Evolutionary conservation across 2,113 vertebrate species (phyloP).

Genomic region (Hemibagrus wyckioides): DNA sequence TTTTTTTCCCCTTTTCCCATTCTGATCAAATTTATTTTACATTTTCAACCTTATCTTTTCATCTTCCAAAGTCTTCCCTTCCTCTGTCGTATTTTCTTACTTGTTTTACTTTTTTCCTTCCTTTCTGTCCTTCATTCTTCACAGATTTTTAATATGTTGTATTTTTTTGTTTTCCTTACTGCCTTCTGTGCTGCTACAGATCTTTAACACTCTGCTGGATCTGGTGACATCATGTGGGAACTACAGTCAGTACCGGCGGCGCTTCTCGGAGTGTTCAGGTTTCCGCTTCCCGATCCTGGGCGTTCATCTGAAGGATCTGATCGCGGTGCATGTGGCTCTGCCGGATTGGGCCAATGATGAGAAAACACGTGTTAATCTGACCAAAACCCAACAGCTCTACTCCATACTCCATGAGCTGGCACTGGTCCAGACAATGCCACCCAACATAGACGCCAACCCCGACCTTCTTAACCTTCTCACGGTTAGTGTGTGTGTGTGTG

Average conservation of each 20-base stretch:
- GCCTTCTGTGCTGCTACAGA: constrained; percentile 53
- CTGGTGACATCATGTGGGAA: constrained; percentile 86
- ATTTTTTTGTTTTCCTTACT: neutral
- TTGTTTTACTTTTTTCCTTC: neutral
- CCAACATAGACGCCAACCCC: constrained; percentile 78
- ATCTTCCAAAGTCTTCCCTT: neutral
- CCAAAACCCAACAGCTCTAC: constrained; percentile 87
- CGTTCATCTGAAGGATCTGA: constrained; percentile 88
- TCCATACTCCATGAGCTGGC: constrained; percentile 84
- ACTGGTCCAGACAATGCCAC: constrained; percentile 78
- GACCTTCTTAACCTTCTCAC: constrained; percentile 88
- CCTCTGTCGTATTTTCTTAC: neutral
- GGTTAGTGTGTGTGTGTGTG: constrained; percentile 68
- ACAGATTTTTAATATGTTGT: neutral
- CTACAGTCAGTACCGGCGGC: constrained; percentile 86
- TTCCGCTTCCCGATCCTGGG: constrained; percentile 89
- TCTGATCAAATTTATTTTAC: neutral
- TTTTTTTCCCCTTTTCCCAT: neutral
- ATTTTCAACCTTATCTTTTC: neutral
- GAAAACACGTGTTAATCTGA: constrained; percentile 79
- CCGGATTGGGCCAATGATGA: constrained; percentile 83
- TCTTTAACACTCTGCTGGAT: constrained; percentile 78
- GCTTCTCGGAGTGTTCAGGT: constrained; percentile 80
- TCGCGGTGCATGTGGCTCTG: constrained; percentile 85
- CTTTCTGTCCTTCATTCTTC: neutral